Conservation (phyloP, 2,888 invertebrate genomes). For the Dynastes grantii region DNA sequence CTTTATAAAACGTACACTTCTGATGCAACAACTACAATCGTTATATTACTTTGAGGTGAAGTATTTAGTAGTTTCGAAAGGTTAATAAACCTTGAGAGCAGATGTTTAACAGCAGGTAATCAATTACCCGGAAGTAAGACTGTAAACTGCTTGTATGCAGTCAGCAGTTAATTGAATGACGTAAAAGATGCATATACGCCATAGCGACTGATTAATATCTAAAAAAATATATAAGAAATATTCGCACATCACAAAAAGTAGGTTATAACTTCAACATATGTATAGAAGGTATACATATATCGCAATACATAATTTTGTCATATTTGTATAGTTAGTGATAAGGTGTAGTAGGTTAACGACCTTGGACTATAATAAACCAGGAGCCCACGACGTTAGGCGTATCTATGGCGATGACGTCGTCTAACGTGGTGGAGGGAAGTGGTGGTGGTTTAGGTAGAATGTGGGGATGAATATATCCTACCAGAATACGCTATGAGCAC, state of each 20-base stretch:
- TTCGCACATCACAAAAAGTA: neutral
- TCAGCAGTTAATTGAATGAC: neutral
- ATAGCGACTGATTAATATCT: neutral
- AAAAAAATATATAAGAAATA: neutral
- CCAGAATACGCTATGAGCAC: conserved; percentile 70
- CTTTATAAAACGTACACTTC: neutral
- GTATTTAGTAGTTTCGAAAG: conserved; percentile 33
- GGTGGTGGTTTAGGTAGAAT: conserved; percentile 70
- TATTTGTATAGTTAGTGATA: conserved; percentile 36
- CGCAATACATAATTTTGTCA: conserved; percentile 30
- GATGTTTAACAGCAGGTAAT: conserved; percentile 49
- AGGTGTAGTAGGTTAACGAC: conserved; percentile 66
- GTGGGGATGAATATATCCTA: conserved; percentile 72
- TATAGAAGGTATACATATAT: neutral
- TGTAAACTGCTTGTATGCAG: neutral
- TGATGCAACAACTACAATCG: neutral
- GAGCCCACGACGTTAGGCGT: conserved; percentile 56
- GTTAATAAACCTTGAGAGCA: conserved; percentile 49
- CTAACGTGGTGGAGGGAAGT: conserved; percentile 70
- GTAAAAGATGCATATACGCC: conserved; percentile 9
- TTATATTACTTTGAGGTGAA: conserved; percentile 5
- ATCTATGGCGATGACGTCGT: conserved; percentile 69
- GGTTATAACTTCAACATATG: neutral
- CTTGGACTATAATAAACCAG: conserved; percentile 56
- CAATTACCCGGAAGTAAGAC: conserved; percentile 18